Percentiles rank a stretch among this genome's conserved stretches.
Conservation (phyloP, 2,113 vertebrate species). For the Gymnarchus niloticus region DNA sequence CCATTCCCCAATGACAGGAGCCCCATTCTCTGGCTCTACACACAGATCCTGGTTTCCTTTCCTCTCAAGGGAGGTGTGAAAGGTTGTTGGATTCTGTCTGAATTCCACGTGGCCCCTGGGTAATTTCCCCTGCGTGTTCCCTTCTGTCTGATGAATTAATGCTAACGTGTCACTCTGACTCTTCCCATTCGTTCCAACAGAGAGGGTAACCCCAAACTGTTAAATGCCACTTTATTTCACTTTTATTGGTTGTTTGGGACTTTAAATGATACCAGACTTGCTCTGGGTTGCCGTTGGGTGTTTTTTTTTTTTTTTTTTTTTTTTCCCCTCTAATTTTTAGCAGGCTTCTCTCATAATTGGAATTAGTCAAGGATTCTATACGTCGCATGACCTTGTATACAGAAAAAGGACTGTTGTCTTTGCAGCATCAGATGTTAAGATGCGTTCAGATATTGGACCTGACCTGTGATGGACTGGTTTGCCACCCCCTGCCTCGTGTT, state of each 20-base stretch:
- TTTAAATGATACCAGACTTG: background rate
- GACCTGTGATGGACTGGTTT: too few species aligned
- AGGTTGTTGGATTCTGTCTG: background rate
- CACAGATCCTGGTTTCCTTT: background rate
- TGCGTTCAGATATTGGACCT: too few species aligned
- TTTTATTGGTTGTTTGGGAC: background rate
- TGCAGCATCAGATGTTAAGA: too few species aligned
- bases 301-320: too few species aligned
- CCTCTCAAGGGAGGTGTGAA: background rate
- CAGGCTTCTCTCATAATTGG: too few species aligned
- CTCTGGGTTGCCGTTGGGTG: background rate
- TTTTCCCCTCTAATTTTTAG: too few species aligned
- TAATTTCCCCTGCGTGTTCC: background rate
- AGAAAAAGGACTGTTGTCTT: too few species aligned
- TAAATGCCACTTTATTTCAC: background rate
- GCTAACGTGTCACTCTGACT: background rate
- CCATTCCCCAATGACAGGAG: background rate
- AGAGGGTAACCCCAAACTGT: background rate
- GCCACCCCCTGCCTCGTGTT: too few species aligned
- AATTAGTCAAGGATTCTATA: too few species aligned
- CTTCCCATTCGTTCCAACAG: background rate
- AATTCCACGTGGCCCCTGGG: background rate
- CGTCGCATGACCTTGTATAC: too few species aligned
- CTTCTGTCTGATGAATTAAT: background rate
- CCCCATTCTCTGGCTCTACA: background rate